Base-by-base conservation (phyloP, 30 jellyfish, hydroid and myxozoan species). In the Aurelia coerulea region DNA sequence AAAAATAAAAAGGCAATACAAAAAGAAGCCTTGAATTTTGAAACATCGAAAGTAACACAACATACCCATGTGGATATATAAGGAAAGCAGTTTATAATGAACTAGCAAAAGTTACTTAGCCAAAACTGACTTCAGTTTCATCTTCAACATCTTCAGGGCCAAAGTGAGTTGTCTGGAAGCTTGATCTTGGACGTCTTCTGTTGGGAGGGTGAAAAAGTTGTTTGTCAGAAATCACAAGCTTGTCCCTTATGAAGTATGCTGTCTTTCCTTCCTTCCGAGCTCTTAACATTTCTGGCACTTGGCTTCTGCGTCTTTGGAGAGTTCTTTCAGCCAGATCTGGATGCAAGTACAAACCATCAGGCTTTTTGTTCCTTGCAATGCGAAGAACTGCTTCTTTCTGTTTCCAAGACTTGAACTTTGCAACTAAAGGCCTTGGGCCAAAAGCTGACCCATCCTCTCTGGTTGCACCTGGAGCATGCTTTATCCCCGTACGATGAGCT, bases 241-340 rank as follows among this genome's bases (percentile, higher is more conserved):
- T 62, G 81, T 79, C 90, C 60, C 81, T 32, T 32, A 79, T 62
- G 72, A 79, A 79, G 70, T 79, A 79, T 66, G 80, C 90, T 10
- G 52, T 63, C 70, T 79, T 79, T 37, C 90, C 80, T 63, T 79
- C 79, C 70, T 66, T 65, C 11, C 81, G 50, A 62, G 90, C 64
- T 76, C 77, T 53, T 37, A 76, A 13, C 63, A 76, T 76, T 76
- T 52, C 77, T 76, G 87, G 77, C 77, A 76, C 60, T 56, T 56
- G 75, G 32, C 77, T 33, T 17, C 77, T 56, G 60, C 87, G 65
- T 53, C 87, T 53, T 76, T 76, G 77, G 77, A 76, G 87, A 53
- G 76, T 76, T 56, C 77, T 76, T 76, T 58, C 77, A 35, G 87
- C 18, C 77, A 76, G 77, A 76, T 76, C 87, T 76, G 65, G 67